These are phyloP conservation scores for Schizotus pectinicornis DNA, from an alignment of 2,888 invertebrate species.

Conservation along the genomic window DNA sequence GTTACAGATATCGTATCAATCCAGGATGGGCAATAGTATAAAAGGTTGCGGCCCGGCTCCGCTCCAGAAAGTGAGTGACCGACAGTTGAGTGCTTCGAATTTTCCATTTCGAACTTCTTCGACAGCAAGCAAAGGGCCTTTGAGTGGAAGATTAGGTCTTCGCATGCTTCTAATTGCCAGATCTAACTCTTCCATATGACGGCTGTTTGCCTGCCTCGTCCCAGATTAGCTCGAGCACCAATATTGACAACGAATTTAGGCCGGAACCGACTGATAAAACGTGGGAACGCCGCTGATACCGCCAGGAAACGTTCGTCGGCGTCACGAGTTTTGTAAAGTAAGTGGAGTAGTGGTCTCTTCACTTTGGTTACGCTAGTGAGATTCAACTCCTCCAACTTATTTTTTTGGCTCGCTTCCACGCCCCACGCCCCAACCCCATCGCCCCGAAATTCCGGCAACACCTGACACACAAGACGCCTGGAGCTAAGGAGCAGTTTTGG, in stretches of 20 bases:
- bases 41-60: neutral
- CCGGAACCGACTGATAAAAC: neutral
- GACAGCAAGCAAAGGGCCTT: slow-evolving; percentile 31
- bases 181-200: slow-evolving; percentile 53
- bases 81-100: slow-evolving; percentile 1
- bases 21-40: slow-evolving; percentile 22
- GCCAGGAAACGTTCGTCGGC: neutral
- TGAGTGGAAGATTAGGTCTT: slow-evolving; percentile 51
- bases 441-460: too few species aligned
- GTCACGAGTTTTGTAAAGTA: slow-evolving; percentile 42
- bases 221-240: slow-evolving; percentile 1
- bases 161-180: slow-evolving; percentile 45
- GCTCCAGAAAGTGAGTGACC: slow-evolving; percentile 7
- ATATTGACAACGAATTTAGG: slow-evolving; percentile 4
- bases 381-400: slow-evolving; percentile 59
- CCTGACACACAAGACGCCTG: too few species aligned
- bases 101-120: neutral
- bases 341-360: slow-evolving; percentile 59
- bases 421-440: too few species aligned
- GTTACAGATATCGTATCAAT: slow-evolving; percentile 27
- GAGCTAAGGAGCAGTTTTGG: too few species aligned
- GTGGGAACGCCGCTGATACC: too few species aligned
- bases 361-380: slow-evolving; percentile 56
- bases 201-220: slow-evolving; percentile 29
- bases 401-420: slow-evolving; percentile 33